Evolutionary conservation across 2,113 vertebrate genomes (phyloP).

Genomic region (Oreochromis aureus): DNA sequence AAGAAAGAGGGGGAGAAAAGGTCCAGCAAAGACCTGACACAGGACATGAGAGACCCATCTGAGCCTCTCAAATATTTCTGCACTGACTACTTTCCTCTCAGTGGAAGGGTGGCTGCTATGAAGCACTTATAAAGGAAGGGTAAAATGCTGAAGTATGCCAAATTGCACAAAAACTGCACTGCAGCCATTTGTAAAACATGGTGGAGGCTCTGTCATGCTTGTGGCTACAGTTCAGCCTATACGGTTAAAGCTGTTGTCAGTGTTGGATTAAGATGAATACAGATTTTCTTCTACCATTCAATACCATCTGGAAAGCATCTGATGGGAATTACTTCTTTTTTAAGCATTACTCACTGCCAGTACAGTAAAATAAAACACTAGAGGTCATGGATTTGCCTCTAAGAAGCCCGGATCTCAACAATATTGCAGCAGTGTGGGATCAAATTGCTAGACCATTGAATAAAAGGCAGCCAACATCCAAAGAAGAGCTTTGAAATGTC

Average conservation of each 20-base stretch:
- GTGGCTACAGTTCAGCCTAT: background rate
- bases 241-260: background rate
- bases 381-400: background rate
- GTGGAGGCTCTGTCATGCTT: background rate
- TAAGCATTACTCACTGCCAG: background rate
- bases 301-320: background rate
- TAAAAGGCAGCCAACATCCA: background rate
- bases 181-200: background rate
- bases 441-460: background rate
- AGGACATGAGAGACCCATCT: background rate
- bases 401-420: background rate
- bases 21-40: background rate
- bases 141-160: background rate
- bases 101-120: background rate
- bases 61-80: background rate
- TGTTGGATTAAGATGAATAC: background rate
- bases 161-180: background rate
- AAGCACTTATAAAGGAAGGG: background rate
- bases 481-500: background rate
- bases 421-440: background rate
- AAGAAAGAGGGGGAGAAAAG: accelerated
- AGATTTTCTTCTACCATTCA: background rate
- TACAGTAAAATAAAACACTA: background rate
- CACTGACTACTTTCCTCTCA: background rate
- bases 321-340: background rate